phyloP scores from a whole-genome alignment of 1,140 invertebrate genomes.

The Magallana angulata region DNA sequence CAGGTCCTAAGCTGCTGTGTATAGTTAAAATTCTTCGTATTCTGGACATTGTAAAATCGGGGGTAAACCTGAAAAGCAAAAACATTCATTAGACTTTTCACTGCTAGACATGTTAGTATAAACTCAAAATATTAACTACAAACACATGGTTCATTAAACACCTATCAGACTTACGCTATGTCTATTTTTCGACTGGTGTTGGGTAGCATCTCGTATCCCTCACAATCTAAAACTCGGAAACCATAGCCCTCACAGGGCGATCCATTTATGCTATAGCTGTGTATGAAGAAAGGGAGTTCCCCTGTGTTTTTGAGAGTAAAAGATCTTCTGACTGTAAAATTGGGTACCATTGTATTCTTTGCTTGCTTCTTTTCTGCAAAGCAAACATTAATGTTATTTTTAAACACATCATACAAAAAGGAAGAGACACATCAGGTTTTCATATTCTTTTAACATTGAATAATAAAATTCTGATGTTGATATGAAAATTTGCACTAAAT shows the following conservation, averaged over 20 bases:
- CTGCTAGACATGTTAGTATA: background rate
- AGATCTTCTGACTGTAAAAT: constrained; percentile 89
- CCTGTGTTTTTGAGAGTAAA: constrained; percentile 94
- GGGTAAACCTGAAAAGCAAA: constrained; percentile 85
- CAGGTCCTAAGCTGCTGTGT: constrained; percentile 81
- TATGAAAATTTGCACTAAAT: no score
- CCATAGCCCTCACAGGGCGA: constrained; percentile 91
- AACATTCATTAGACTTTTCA: constrained; percentile 3
- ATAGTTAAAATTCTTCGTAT: constrained; percentile 84
- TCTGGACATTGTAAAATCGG: constrained; percentile 93
- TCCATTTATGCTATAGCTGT: constrained; percentile 87
- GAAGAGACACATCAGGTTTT: no score
- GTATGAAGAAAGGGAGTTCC: constrained; percentile 86
- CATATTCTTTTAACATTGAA: no score
- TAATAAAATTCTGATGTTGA: no score
- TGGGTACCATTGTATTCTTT: constrained; percentile 82
- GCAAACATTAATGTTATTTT: background rate
- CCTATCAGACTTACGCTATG: constrained; percentile 83
- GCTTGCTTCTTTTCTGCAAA: constrained; percentile 80
- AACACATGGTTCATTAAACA: background rate
- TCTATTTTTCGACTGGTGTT: constrained; percentile 92
- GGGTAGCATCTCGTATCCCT: constrained; percentile 88
- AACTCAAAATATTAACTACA: background rate
- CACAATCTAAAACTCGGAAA: constrained; percentile 91
- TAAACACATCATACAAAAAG: background rate